A percentile compares a stretch with the other conserved stretches of the same genome.
These are phyloP conservation scores for Apotomis betuletana DNA, from an alignment of 2,888 invertebrate species.

Conservation along the genomic window DNA sequence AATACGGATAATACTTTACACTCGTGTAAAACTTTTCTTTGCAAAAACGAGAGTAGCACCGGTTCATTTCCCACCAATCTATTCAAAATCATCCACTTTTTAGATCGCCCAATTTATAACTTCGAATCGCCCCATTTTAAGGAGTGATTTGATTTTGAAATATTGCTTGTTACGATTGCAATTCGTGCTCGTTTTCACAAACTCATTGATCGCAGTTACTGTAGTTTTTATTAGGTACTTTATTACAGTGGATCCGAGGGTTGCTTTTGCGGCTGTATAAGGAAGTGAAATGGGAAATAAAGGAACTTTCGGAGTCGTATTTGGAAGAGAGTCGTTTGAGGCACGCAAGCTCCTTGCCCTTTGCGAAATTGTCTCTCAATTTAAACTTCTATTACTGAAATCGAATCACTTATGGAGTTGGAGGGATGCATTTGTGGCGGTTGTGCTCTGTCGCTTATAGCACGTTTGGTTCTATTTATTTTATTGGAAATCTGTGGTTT, in stretches of 20 bases:
- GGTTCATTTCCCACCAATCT: background rate
- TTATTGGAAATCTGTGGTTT: background rate
- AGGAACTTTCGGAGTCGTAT: conserved; percentile 1
- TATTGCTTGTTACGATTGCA: conserved; percentile 59
- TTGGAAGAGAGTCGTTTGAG: conserved; percentile 45
- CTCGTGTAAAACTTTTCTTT: background rate
- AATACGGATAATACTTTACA: too few relatives aligned
- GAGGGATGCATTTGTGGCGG: conserved; percentile 33
- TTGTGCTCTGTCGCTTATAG: conserved; percentile 6
- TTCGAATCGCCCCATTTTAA: conserved; percentile 59
- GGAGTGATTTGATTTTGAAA: conserved; percentile 68
- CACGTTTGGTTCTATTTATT: background rate
- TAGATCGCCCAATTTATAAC: conserved; percentile 57
- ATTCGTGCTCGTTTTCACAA: conserved; percentile 46
- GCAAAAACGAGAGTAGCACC: background rate
- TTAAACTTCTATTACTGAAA: conserved; percentile 54
- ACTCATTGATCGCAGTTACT: background rate
- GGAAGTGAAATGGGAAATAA: conserved; percentile 7
- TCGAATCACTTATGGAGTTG: conserved; percentile 52
- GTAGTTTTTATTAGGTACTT: conserved; percentile 1
- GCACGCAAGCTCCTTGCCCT: conserved; percentile 47
- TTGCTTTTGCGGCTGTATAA: background rate
- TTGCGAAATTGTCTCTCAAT: conserved; percentile 51
- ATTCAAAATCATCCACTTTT: conserved; percentile 19
- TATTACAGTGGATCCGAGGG: background rate